These are phyloP conservation scores for Azemiops feae DNA, from an alignment of 2,113 vertebrate species.

Conservation along the genomic window DNA sequence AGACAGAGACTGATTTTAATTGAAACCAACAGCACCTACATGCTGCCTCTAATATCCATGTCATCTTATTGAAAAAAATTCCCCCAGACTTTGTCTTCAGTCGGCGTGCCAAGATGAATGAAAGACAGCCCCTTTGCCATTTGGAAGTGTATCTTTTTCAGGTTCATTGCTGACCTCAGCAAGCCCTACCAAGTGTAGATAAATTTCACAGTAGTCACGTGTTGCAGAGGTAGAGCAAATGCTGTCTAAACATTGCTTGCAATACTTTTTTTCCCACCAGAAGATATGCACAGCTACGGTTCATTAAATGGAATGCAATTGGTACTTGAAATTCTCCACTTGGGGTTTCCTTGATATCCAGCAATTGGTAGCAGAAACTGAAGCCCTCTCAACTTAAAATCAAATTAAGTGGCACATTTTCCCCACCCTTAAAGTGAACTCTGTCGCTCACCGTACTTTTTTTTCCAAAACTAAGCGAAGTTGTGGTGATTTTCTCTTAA, in stretches of 20 bases:
- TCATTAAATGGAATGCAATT: constrained; percentile 41
- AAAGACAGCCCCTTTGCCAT: constrained; percentile 57
- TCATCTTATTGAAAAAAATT: constrained; percentile 66
- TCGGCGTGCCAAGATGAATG: constrained; percentile 58
- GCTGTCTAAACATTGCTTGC: constrained; percentile 38
- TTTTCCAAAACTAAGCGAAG: constrained; percentile 28
- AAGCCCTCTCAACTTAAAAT: constrained; percentile 45
- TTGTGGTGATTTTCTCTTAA: constrained; percentile 30
- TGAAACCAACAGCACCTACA: constrained; percentile 77
- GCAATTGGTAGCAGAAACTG: constrained; percentile 38
- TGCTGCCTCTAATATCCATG: constrained; percentile 72
- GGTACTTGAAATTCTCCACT: neutral
- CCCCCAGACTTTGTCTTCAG: constrained; percentile 24
- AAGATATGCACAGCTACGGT: neutral
- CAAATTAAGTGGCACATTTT: constrained; percentile 46
- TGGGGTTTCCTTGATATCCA: neutral
- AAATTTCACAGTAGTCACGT: constrained; percentile 47
- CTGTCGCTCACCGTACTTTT: constrained; percentile 34
- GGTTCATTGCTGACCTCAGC: constrained; percentile 54
- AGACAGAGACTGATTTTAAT: constrained; percentile 82
- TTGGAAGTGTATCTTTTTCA: constrained; percentile 59
- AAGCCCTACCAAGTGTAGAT: constrained; percentile 52
- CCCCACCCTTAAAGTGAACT: constrained; percentile 42
- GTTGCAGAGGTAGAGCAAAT: constrained; percentile 31
- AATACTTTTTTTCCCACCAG: constrained; percentile 47